A percentile compares a stretch with the other conserved stretches of the same genome.
phyloP scores from a whole-genome alignment of 2,888 invertebrate genomes.

The Acleris holmiana region DNA sequence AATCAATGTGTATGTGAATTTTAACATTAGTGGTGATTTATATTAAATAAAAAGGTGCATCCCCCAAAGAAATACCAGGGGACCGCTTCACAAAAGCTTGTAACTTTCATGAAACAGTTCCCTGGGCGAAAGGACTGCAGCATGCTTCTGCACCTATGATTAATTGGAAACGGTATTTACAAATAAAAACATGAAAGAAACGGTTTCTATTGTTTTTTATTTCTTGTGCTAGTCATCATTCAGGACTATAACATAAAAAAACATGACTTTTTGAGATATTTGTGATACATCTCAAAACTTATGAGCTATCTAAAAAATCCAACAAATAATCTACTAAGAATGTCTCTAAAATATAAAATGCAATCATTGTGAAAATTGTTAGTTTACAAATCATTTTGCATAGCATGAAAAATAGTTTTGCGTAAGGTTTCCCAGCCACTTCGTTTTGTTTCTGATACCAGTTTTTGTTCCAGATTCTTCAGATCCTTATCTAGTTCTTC shows the following conservation, averaged over 20 bases:
- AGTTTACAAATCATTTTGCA: conserved; percentile 68
- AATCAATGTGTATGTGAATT: no score
- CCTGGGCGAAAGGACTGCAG: no score
- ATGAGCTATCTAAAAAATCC: conserved; percentile 7
- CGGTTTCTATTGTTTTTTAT: no score
- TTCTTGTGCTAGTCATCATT: not conserved
- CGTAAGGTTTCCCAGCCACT: conserved; percentile 67
- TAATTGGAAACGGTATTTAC: no score
- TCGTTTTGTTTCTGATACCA: conserved; percentile 67
- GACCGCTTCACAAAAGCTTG: no score
- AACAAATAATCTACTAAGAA: conserved; percentile 30
- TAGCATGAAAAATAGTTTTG: conserved; percentile 66
- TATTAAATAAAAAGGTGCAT: no score
- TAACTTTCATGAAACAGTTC: no score
- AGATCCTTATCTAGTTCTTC: conserved; percentile 68
- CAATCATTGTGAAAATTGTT: conserved; percentile 27
- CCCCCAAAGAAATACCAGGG: no score
- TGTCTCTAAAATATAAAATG: conserved; percentile 34
- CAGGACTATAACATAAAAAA: not conserved
- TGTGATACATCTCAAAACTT: not conserved
- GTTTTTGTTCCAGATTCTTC: conserved; percentile 64
- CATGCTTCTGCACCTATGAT: no score
- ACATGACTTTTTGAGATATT: not conserved
- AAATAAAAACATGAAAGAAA: no score
- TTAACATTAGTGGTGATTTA: no score